Evolutionary conservation across 2,888 invertebrate species (phyloP).

Genomic region (Lamellibrachia satsuma): DNA sequence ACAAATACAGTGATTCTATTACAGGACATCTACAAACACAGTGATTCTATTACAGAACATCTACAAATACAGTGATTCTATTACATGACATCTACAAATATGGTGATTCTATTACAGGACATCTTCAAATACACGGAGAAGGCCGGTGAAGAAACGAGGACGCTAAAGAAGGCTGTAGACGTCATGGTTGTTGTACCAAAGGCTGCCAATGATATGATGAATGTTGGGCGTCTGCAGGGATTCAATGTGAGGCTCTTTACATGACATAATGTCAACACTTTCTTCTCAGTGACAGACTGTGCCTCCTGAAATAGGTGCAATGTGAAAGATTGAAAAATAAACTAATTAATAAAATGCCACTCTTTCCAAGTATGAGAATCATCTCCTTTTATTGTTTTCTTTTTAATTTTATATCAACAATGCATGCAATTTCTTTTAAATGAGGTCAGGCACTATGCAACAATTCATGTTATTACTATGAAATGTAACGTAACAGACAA

Average conservation of each 20-base stretch:
- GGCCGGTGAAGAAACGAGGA: slow-evolving; percentile 82
- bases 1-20: slow-evolving; percentile 32
- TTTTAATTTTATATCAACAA: background rate
- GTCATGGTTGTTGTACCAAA: slow-evolving; percentile 89
- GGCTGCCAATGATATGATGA: slow-evolving; percentile 99
- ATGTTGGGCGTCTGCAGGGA: slow-evolving; percentile 93
- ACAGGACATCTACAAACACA: slow-evolving; percentile 86
- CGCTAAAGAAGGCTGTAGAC: slow-evolving; percentile 81
- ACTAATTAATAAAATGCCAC: background rate
- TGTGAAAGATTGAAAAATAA: background rate
- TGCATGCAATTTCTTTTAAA: background rate
- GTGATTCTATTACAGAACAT: too few species aligned
- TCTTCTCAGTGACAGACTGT: background rate
- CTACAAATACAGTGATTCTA: too few species aligned
- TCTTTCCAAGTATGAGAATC: background rate
- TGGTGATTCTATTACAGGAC: slow-evolving; percentile 69
- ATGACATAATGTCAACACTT: too few species aligned
- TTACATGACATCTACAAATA: too few species aligned
- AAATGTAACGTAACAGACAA: too few species aligned
- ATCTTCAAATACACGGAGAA: slow-evolving; percentile 89
- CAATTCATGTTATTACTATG: too few species aligned
- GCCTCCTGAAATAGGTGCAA: too few species aligned
- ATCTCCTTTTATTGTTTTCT: background rate
- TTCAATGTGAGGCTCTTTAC: slow-evolving; percentile 79
- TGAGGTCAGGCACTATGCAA: too few species aligned